These are phyloP conservation scores for Eudasyphora cyanicolor DNA, from an alignment of 2,888 invertebrate genomes.

Conservation along the genomic window DNA sequence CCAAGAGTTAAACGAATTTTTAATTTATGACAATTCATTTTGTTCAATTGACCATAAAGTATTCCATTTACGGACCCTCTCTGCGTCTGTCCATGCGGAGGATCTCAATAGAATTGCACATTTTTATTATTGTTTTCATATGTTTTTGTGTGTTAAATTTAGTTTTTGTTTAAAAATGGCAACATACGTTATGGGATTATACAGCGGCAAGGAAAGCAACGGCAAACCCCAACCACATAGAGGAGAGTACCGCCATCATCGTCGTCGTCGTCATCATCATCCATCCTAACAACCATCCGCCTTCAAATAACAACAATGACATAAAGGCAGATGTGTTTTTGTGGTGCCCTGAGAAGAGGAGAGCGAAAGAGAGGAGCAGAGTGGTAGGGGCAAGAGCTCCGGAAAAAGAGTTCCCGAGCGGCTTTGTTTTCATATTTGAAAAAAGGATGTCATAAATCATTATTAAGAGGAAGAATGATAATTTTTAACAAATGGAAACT, in stretches of 20 bases:
- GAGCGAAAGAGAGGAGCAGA: too few species aligned
- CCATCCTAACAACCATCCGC: not conserved
- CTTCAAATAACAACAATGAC: constrained; percentile 36
- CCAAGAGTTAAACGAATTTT: constrained; percentile 64
- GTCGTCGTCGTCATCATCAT: not conserved
- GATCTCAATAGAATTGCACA: constrained; percentile 26
- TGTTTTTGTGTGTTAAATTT: constrained; percentile 45
- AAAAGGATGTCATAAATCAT: constrained; percentile 64
- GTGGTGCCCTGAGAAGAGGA: too few species aligned
- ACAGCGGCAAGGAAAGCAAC: constrained; percentile 30
- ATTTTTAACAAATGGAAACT: constrained; percentile 57
- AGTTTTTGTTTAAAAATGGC: constrained; percentile 54
- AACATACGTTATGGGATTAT: constrained; percentile 61
- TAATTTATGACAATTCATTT: constrained; percentile 67
- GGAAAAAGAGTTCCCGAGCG: constrained; percentile 17
- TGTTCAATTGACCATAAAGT: constrained; percentile 67
- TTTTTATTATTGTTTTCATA: constrained; percentile 64
- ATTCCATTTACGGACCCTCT: constrained; percentile 38
- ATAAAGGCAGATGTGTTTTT: constrained; percentile 59
- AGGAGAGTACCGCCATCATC: constrained; percentile 10
- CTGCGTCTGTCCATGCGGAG: constrained; percentile 32
- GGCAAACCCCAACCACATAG: constrained; percentile 39
- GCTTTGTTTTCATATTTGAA: constrained; percentile 11
- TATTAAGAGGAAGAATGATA: constrained; percentile 50
- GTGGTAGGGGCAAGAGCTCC: constrained; percentile 24